A percentile compares a stretch with the other conserved stretches of the same genome.
phyloP scores from a whole-genome alignment of 35 echinoderm and acorn worm species.

The Lytechinus pictus region DNA sequence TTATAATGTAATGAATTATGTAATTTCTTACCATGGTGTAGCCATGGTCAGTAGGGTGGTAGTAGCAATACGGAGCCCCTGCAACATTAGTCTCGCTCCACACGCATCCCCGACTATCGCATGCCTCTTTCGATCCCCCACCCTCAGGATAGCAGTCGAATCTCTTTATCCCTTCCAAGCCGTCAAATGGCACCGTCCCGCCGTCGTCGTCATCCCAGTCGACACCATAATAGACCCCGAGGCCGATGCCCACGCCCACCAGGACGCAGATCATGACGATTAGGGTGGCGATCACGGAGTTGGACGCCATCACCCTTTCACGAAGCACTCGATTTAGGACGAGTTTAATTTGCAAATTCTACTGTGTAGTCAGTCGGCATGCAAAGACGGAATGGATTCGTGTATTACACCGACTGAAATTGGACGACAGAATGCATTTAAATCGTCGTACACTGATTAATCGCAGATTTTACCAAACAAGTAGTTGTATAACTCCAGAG shows the following conservation, averaged over 20 bases:
- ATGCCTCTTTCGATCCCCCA: slow-evolving; percentile 50
- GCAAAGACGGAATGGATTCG: neutral
- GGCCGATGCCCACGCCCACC: neutral
- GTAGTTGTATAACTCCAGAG: no score
- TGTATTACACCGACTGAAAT: neutral
- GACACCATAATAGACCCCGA: slow-evolving; percentile 1
- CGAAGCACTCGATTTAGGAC: neutral
- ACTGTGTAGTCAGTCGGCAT: neutral
- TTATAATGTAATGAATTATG: neutral
- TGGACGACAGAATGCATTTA: no score
- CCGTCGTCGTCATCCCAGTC: neutral
- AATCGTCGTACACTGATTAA: no score
- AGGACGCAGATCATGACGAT: neutral
- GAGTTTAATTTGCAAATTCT: neutral
- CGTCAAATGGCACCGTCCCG: neutral
- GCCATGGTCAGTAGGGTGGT: slow-evolving; percentile 42
- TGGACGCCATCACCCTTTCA: neutral
- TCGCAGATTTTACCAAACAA: no score
- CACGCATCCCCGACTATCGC: slow-evolving; percentile 65
- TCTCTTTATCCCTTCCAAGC: neutral
- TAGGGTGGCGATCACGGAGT: neutral
- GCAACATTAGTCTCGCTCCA: slow-evolving; percentile 67
- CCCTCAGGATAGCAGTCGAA: slow-evolving; percentile 70
- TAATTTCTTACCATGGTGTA: neutral
- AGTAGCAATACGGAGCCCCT: slow-evolving; percentile 80